These are phyloP conservation scores for Holothuria glaberrima DNA, from an alignment of 35 echinoderm and acorn worm species.

Conservation along the genomic window DNA sequence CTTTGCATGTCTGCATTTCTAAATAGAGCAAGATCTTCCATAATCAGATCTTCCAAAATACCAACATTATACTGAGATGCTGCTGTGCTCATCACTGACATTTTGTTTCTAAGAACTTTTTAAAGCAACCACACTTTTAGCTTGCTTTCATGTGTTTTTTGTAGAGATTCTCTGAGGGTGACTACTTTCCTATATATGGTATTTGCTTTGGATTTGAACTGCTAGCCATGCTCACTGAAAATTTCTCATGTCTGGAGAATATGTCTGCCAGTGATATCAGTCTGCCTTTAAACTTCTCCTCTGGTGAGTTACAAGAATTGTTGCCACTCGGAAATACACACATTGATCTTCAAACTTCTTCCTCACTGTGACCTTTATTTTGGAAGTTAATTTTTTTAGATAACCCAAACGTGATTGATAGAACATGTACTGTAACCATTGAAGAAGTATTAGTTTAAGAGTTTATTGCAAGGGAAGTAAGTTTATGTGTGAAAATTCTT, in stretches of 20 bases:
- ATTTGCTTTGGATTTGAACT: slow-evolving; percentile 59
- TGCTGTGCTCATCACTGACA: no score
- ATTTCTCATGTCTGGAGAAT: slow-evolving; percentile 33
- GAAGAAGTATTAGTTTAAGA: background rate
- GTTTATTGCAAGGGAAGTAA: no score
- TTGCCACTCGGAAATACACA: background rate
- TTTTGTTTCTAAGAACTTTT: no score
- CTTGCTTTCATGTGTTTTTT: background rate
- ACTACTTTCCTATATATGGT: slow-evolving; percentile 35
- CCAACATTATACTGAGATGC: no score
- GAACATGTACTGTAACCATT: background rate
- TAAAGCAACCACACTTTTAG: no score
- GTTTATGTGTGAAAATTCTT: no score
- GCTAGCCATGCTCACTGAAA: slow-evolving; percentile 30
- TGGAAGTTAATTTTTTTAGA: no score
- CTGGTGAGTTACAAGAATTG: background rate
- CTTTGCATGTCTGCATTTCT: no score
- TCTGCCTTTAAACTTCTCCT: slow-evolving; percentile 22
- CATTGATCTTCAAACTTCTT: background rate
- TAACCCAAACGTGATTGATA: no score
- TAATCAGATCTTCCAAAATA: no score
- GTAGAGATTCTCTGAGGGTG: slow-evolving; percentile 33
- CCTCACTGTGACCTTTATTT: no score
- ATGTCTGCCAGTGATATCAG: slow-evolving; percentile 38
- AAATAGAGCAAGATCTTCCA: no score